Evolutionary conservation across 2,888 invertebrate genomes (phyloP).

Genomic region (Rhagonycha lutea): DNA sequence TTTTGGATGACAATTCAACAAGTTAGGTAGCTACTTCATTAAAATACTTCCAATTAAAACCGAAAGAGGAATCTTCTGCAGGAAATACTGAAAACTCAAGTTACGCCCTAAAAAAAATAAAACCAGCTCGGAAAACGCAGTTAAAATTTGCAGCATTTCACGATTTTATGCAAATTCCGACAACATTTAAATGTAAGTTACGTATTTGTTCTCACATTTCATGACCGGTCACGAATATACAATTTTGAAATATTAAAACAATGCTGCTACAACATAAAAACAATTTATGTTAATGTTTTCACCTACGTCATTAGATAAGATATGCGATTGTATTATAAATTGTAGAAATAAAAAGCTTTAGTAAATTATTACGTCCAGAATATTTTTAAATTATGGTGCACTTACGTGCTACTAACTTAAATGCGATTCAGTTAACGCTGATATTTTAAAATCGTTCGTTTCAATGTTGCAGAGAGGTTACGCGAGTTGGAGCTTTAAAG

Average conservation of each 20-base stretch:
- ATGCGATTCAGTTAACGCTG: background rate
- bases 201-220: constrained; percentile 16
- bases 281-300: constrained; percentile 11
- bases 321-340: background rate
- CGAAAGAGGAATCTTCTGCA: background rate
- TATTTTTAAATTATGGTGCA: background rate
- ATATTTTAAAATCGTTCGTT: background rate
- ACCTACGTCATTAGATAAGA: constrained; percentile 18
- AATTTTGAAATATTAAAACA: background rate
- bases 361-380: background rate
- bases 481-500: background rate
- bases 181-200: background rate
- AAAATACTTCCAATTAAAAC: background rate
- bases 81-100: background rate
- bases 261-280: background rate
- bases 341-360: too few species aligned
- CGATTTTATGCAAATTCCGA: constrained; percentile 10
- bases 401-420: background rate
- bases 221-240: constrained; percentile 12
- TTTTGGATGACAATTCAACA: background rate
- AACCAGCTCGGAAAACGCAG: background rate
- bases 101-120: too few species aligned
- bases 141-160: background rate
- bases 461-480: background rate
- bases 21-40: background rate